A percentile compares a stretch with the other conserved stretches of the same genome.
phyloP scores from a whole-genome alignment of 2,888 invertebrate genomes.

The Gibbula magus region DNA sequence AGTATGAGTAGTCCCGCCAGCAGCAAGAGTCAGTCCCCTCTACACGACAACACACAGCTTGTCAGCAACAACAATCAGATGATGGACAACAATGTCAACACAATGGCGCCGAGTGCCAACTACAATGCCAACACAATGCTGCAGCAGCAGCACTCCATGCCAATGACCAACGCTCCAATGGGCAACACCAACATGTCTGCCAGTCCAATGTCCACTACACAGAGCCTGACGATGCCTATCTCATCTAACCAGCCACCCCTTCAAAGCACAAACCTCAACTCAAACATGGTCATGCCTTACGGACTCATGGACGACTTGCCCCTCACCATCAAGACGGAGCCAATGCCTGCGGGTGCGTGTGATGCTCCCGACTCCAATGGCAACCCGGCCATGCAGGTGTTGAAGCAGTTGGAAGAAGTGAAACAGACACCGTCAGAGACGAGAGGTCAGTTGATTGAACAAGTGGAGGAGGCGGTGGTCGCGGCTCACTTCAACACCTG shows the following conservation, averaged over 20 bases:
- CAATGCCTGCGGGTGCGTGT: conserved; percentile 10
- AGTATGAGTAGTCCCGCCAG: conserved; percentile 59
- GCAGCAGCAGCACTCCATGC: conserved; percentile 3
- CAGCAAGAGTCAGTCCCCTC: conserved; percentile 58
- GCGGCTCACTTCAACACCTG: conserved; percentile 96
- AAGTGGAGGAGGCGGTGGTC: conserved; percentile 87
- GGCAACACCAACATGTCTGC: conserved; percentile 33
- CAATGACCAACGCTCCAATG: conserved; percentile 18
- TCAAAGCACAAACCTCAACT: conserved; percentile 24
- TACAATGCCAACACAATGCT: conserved; percentile 25
- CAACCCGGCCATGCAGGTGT: conserved; percentile 41
- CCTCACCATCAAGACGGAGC: conserved; percentile 26
- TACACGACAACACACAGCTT: conserved; percentile 40
- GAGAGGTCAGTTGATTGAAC: conserved; percentile 57
- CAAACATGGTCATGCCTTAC: conserved; percentile 1
- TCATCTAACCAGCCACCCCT: background rate
- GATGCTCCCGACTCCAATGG: conserved; percentile 14
- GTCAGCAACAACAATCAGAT: conserved; percentile 42
- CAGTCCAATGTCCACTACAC: conserved; percentile 41
- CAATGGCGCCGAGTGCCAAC: background rate
- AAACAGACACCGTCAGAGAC: conserved; percentile 54
- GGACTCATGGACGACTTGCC: background rate
- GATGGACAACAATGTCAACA: conserved; percentile 1
- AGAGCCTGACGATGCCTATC: conserved; percentile 31
- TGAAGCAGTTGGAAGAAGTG: conserved; percentile 57